Evolutionary conservation across 1,140 invertebrate genomes (phyloP), one percentile per base, ranked within the genome.

Genomic region (Sminthurides bifidus): DNA sequence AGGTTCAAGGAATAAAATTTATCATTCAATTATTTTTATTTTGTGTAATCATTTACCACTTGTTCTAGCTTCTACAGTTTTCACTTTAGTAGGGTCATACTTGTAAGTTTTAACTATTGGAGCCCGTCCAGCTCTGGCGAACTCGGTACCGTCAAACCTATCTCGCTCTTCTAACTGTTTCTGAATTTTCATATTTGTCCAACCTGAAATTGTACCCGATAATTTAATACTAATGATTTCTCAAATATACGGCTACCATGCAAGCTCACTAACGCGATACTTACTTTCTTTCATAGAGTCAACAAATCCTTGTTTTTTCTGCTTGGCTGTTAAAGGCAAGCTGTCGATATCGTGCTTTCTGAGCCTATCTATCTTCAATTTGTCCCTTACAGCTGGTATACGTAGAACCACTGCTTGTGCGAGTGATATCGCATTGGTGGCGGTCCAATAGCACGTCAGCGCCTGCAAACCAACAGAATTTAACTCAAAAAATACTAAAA

Each of bases 391-490:
- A 37, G 69, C 67, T 14, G 86, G 81, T 52, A 90, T 77, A 70
- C 78, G 84, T 10, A 98, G 72, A 44, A 94, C 35, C 12, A 76
- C 74, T 19, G 87, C 84, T 81, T 95, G 91, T 0, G 75, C 43
- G 5, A 98, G 66, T 0, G 92, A 93, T 54, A 94, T 80, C n/a
- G 84, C 74, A 70, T 98, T 98, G 52, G 81, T 85, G 26, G 84
- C 81, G 29, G 79, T 74, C 93, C 93, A 98, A 68, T 98, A 97
- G 35, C 83, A 81, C 23, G 92, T 73, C 66, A 97, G 81, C 15
- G 85, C 89, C 81, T 82, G 63, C n/a, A 71, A 69, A 14, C 6
- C 46, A 48, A 33, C 41, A 41, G 27, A 56, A 35, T 49, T 35
- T 49, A 41, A 17, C 55, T 45, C 14, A 1, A 35, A 8, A 55